These are phyloP conservation scores for Merodon equestris DNA, from an alignment of 2,888 invertebrate species.

Conservation along the genomic window DNA sequence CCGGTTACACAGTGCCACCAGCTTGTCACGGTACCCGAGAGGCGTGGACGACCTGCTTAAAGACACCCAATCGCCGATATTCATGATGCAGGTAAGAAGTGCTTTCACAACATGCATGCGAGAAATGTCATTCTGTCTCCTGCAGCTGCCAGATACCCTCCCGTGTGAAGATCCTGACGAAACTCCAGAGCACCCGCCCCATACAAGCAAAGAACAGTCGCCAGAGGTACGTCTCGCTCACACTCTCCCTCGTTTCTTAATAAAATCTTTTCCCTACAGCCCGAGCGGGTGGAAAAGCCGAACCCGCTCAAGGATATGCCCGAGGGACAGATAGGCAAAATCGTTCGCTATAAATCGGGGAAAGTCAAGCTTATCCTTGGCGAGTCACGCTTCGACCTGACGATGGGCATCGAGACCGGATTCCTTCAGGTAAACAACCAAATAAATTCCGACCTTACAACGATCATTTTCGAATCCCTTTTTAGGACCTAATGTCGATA, in stretches of 20 bases:
- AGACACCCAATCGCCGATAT: conserved; percentile 73
- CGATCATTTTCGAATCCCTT: conserved; percentile 55
- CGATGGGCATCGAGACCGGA: conserved; percentile 81
- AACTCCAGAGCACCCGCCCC: conserved; percentile 65
- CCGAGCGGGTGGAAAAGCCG: conserved; percentile 78
- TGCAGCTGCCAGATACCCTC: conserved; percentile 75
- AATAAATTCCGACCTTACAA: background rate
- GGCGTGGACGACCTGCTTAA: conserved; percentile 74
- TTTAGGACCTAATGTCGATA: conserved; percentile 81
- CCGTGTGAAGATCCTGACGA: conserved; percentile 72
- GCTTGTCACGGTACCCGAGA: conserved; percentile 73
- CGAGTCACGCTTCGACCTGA: conserved; percentile 81
- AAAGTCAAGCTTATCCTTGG: conserved; percentile 81
- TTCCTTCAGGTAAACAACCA: conserved; percentile 79
- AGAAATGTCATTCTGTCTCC: background rate
- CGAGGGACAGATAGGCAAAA: conserved; percentile 82
- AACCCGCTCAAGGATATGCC: conserved; percentile 77
- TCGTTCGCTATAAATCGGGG: conserved; percentile 82
- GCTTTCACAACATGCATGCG: too few species aligned
- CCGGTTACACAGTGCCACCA: conserved; percentile 59
- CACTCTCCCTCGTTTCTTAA: too few species aligned
- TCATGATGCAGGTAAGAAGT: conserved; percentile 75
- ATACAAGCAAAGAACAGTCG: conserved; percentile 45
- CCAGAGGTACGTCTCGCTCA: conserved; percentile 38
- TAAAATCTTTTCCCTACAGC: conserved; percentile 24